Evolutionary conservation across 2,888 invertebrate genomes (phyloP), one percentile per base, ranked within the genome.

Genomic region (Drosophila lutescens): DNA sequence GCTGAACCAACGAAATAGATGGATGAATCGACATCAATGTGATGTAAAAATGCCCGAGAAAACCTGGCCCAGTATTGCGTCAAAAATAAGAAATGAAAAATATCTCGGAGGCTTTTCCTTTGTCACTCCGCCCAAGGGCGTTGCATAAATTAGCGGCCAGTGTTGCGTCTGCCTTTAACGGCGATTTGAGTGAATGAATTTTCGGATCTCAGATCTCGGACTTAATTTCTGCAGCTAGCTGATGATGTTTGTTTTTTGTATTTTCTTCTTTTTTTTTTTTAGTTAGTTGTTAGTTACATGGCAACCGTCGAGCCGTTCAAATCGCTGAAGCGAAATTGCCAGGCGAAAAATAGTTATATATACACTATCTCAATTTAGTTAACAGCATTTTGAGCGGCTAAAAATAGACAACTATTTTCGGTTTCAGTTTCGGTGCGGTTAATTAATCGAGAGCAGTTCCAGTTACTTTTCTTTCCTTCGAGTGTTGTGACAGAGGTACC

Each of bases 121-220:
- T 79, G 70, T 73, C 63, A 70, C 68, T 68, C 57, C 73, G 70
- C 65, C 88, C 83, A 83, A 83, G 83, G 83, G 83, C 83, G 86
- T 80, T 86, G 88, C 83, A 83, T 88, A 83, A 83, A 83, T 88
- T 88, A 88, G 73, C 71, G 57, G 63, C 59, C 36, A 46, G 56
- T 69, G 75, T 73, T 77, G 60, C 62, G 80, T 83, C 74, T 46
- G 50, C 20, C 23, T 54, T 75, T 73, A 71, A 71, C 70, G 74
- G 70, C 30, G 50, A 50, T 55, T 83, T 57, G 69, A 63, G 69
- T 75, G 65, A 65, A 51, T 70, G 72, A 69, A 54, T 62, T 63
- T 15, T 47, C 17, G 41, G 13, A 43, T 43, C 43, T 60, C 17
- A 30, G 13, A 43, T 43, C 43, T 60, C 43, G 46, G 36, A 36